Percentiles rank a stretch among this genome's conserved stretches.
Evolutionary conservation across 2,113 vertebrate genomes (phyloP).

Genomic region (Caranx melampygus): DNA sequence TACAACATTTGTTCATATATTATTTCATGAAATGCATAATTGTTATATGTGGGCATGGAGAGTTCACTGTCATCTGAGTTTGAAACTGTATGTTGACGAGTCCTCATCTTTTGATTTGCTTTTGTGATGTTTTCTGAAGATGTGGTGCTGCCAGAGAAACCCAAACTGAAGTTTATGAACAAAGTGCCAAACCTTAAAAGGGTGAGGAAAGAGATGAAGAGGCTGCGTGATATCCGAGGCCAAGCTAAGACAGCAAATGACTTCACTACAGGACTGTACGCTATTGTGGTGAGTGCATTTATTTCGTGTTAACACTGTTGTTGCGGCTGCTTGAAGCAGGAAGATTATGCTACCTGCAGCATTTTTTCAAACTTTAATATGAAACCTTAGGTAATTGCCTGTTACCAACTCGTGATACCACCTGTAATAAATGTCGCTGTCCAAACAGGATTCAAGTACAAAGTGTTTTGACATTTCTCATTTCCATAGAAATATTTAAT

Average conservation of each 20-base stretch:
- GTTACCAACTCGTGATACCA: too few species aligned
- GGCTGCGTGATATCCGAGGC: conserved; percentile 89
- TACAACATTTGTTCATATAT: background rate
- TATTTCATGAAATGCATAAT: background rate
- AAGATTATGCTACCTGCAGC: background rate
- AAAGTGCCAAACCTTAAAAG: conserved; percentile 90
- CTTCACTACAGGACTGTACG: conserved; percentile 88
- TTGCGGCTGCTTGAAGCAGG: background rate
- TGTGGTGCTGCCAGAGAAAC: conserved; percentile 86
- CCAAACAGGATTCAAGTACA: background rate
- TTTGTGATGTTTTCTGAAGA: conserved; percentile 70
- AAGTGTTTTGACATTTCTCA: background rate
- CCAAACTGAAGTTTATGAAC: conserved; percentile 91
- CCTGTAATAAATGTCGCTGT: too few species aligned
- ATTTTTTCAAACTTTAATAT: background rate
- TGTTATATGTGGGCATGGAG: background rate
- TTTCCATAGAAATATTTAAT: too few species aligned
- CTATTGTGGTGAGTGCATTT: conserved; percentile 87
- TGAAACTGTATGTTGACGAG: background rate
- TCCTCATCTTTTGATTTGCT: conserved; percentile 3
- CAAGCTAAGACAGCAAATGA: conserved; percentile 82
- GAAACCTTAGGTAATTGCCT: background rate
- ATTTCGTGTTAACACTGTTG: background rate
- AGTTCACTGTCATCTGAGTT: background rate
- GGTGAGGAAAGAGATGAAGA: conserved; percentile 86